These are phyloP conservation scores for Zalophus californianus DNA, from an alignment of 2,797 vertebrate species.

Conservation along the genomic window DNA sequence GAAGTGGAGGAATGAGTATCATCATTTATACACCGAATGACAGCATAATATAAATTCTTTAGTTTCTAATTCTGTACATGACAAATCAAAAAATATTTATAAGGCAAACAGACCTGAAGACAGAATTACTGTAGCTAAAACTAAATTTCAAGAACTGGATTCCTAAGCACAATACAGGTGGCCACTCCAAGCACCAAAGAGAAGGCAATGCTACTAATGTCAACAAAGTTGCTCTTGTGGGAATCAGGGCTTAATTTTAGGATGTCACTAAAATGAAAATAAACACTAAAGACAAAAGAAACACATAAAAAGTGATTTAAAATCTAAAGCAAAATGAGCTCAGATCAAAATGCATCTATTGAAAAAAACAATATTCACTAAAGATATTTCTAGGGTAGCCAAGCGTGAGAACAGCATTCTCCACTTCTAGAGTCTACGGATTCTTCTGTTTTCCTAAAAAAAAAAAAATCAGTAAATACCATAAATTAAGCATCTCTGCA, in stretches of 20 bases:
- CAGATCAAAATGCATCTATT: background rate
- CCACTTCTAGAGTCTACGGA: background rate
- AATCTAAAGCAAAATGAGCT: constrained; percentile 48
- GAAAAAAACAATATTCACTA: constrained; percentile 24
- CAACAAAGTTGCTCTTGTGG: background rate
- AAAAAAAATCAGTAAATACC: background rate
- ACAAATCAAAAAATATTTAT: background rate
- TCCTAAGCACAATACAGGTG: background rate
- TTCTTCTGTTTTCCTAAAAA: constrained; percentile 2
- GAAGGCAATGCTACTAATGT: background rate
- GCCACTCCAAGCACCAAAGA: background rate
- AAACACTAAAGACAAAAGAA: background rate
- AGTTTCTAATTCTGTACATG: background rate
- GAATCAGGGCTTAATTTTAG: background rate
- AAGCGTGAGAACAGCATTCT: background rate
- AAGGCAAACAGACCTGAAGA: background rate
- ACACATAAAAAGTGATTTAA: background rate
- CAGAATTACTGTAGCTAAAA: background rate
- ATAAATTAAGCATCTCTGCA: background rate
- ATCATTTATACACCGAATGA: background rate
- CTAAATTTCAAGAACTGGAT: background rate
- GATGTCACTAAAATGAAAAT: constrained; percentile 9
- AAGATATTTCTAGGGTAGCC: background rate
- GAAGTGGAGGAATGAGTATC: background rate
- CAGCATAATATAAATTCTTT: background rate